Base-by-base conservation (phyloP, 2,113 vertebrate species). In the Egretta garzetta region DNA sequence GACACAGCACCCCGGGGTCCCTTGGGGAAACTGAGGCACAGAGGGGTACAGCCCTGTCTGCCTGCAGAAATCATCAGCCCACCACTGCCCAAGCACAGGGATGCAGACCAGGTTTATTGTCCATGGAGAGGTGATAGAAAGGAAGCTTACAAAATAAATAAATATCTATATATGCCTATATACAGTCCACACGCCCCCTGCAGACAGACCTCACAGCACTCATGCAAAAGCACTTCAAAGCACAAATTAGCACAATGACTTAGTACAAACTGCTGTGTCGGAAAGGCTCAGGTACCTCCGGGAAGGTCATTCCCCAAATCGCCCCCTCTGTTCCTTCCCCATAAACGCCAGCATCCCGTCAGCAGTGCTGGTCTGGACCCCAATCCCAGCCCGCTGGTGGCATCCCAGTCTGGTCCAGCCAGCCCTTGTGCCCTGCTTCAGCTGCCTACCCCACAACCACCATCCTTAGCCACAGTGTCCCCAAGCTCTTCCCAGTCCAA, bases 121-220 rank as follows among this genome's bases (percentile, higher is more conserved):
- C 63, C 47, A n/a, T 13, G 1, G 6, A 27, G 58, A 50, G 58
- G 3, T 19, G 62, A 80, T 62, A 83, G 49, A 77, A 93, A 91
- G 72, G 67, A 86, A 89, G 64, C 88, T 96, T 86, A 89, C 56
- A 86, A 96, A 96, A 95, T 67, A 86, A 96, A 93, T 59, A 88
- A 64, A 20, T 86, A 70, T 82, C 50, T 79, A 23, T 47, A 27
- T 50, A 30, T 1, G 35, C 28, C 67, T 70, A 52, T 66, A 23
- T 59, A 73, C 55, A 86, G 77, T 22, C 50, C 72, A 28, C 14
- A 4, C 8, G 1, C 8, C 9, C 22, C 22, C 12, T 3, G 0
- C 2, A 4, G 83, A 35, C 60, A 56, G 60, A 30, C 39, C 84
- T 79, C 71, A 41, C 22, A 12, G 56, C 75, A 70, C 12, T 0